Percentiles rank a stretch among this genome's conserved stretches.
phyloP scores from a whole-genome alignment of 2,113 vertebrate species.

The Lasiurus cinereus region DNA sequence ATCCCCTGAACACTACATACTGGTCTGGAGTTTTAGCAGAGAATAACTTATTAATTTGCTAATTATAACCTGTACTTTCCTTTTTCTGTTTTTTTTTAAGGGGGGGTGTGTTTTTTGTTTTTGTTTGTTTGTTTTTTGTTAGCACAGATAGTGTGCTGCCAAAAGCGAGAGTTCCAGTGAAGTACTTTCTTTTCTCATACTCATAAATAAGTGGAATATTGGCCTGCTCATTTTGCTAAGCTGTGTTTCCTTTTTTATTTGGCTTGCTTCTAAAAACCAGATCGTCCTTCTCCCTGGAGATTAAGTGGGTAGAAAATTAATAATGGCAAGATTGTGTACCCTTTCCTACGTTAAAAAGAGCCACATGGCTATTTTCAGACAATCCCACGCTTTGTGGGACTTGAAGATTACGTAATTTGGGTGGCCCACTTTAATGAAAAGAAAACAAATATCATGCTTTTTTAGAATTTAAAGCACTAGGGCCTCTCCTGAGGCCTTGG shows the following conservation, averaged over 20 bases:
- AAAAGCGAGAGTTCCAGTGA: constrained; percentile 19
- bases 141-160: neutral
- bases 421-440: neutral
- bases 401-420: neutral
- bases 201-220: neutral
- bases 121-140: neutral
- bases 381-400: constrained; percentile 40
- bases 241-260: constrained; percentile 48
- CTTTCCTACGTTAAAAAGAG: constrained; percentile 32
- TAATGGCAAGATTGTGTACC: neutral
- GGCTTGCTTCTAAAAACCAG: constrained; percentile 46
- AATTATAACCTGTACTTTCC: neutral
- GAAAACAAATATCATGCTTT: neutral
- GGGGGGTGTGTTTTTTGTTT: neutral
- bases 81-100: neutral
- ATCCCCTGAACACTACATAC: neutral
- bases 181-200: neutral
- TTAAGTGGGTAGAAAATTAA: constrained; percentile 48
- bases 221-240: neutral
- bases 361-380: neutral
- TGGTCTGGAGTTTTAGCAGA: neutral
- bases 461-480: neutral
- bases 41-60: neutral
- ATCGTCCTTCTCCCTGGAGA: constrained; percentile 16
- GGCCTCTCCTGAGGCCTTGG: neutral